Evolutionary conservation across 2,888 invertebrate genomes (phyloP).

Genomic region (Odontocerum albicorne): DNA sequence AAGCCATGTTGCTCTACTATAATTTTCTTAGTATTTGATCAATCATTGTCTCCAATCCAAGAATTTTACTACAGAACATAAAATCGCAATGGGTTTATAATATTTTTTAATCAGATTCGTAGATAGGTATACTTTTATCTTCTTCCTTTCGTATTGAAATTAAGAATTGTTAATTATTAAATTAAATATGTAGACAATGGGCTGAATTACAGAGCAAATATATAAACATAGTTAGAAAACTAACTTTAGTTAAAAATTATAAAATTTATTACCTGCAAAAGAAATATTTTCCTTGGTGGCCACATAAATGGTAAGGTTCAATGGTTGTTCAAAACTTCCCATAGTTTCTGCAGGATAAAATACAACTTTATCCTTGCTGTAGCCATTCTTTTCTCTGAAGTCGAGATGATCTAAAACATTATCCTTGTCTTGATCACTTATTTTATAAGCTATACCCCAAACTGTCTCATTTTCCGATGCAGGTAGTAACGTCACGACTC

Average conservation of each 20-base stretch:
- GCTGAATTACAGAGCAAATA: too few relatives aligned
- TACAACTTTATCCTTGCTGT: conserved; percentile 67
- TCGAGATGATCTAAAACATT: conserved; percentile 82
- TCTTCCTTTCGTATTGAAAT: too few relatives aligned
- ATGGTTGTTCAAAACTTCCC: conserved; percentile 54
- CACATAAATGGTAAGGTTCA: conserved; percentile 77
- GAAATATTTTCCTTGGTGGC: conserved; percentile 80
- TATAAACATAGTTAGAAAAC: neutral
- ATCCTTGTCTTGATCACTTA: conserved; percentile 67
- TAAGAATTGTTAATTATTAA: too few relatives aligned
- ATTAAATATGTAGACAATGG: too few relatives aligned
- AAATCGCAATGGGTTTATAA: too few relatives aligned
- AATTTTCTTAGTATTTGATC: too few relatives aligned
- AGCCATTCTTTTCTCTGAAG: conserved; percentile 91
- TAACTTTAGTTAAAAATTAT: conserved; percentile 32
- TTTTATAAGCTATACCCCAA: conserved; percentile 92
- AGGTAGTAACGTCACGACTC: conserved; percentile 84
- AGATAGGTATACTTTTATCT: too few relatives aligned
- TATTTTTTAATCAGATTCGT: too few relatives aligned
- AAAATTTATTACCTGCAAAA: conserved; percentile 68
- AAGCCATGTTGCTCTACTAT: too few relatives aligned
- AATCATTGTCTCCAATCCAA: too few relatives aligned
- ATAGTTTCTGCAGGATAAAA: conserved; percentile 66
- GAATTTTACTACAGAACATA: too few relatives aligned
- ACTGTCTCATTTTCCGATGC: conserved; percentile 66